Percentiles rank a stretch among this genome's conserved stretches.
Evolutionary conservation across 2,888 invertebrate species (phyloP).

Genomic region (Eristalinus sepulchralis): DNA sequence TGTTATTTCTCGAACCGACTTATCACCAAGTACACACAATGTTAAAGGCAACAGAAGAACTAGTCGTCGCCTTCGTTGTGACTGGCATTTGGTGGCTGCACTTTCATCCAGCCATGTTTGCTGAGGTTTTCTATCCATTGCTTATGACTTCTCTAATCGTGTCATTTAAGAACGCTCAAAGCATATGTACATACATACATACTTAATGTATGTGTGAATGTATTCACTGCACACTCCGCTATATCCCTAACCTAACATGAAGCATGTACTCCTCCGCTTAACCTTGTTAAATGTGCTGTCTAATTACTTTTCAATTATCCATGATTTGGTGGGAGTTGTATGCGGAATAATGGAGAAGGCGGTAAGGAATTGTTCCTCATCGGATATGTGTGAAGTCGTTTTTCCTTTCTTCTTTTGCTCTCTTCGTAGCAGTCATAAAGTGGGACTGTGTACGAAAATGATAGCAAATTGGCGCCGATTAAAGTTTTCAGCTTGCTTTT

Average conservation of each 20-base stretch:
- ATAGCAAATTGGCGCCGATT: conserved; percentile 24
- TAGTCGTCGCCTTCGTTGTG: conserved; percentile 23
- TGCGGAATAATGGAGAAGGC: conserved; percentile 55
- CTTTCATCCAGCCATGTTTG: conserved; percentile 42
- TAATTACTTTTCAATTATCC: conserved; percentile 71
- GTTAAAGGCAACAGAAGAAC: conserved; percentile 1
- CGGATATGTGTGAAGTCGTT: conserved; percentile 22
- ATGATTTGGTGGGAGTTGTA: conserved; percentile 64
- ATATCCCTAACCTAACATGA: neutral
- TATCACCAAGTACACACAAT: neutral
- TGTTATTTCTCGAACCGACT: conserved; percentile 3
- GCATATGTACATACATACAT: neutral
- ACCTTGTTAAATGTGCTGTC: conserved; percentile 69
- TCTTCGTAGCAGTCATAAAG: neutral
- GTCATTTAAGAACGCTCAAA: neutral
- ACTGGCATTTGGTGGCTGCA: conserved; percentile 46
- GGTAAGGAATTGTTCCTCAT: conserved; percentile 41
- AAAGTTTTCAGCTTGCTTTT: conserved; percentile 45
- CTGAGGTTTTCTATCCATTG: neutral
- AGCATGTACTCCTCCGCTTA: conserved; percentile 54
- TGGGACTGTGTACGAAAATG: neutral
- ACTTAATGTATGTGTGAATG: neutral
- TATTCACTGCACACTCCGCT: neutral
- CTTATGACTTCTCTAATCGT: neutral
- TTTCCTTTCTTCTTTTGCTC: neutral